Evolutionary conservation across 2,888 invertebrate species (phyloP).

Genomic region (Caenorhabditis afra): DNA sequence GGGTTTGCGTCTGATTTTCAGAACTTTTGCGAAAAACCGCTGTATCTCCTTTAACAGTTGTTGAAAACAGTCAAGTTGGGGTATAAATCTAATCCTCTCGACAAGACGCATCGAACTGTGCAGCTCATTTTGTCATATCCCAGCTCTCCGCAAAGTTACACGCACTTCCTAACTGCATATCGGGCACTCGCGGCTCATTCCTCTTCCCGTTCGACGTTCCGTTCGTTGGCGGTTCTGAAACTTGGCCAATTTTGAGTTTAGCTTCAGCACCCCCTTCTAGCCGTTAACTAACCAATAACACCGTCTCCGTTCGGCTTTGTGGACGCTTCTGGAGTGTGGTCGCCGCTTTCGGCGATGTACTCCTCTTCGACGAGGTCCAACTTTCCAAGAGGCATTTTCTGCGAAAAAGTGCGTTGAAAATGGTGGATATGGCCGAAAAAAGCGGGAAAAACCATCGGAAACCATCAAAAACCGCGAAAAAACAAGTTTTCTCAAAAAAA

Average conservation of each 20-base stretch:
- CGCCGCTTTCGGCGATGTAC: slow-evolving; percentile 70
- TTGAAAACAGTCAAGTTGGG: too few relatives aligned
- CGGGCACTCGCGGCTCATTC: slow-evolving; percentile 73
- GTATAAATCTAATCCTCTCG: too few relatives aligned
- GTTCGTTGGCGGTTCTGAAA: slow-evolving; percentile 18
- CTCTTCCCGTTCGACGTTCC: slow-evolving; percentile 24
- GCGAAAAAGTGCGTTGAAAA: background rate
- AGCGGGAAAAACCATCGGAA: background rate
- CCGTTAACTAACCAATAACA: slow-evolving; percentile 4
- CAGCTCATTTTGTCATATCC: background rate
- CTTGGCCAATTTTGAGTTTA: too few relatives aligned
- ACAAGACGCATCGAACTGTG: too few relatives aligned
- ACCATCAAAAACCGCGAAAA: background rate
- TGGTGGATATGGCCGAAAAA: background rate
- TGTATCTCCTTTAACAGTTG: too few relatives aligned
- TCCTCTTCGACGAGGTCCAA: slow-evolving; percentile 70
- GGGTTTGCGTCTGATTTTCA: too few relatives aligned
- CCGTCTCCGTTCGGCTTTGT: slow-evolving; percentile 5
- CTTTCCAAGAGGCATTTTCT: slow-evolving; percentile 49
- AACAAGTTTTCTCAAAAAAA: background rate
- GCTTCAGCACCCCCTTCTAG: too few relatives aligned
- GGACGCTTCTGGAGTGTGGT: slow-evolving; percentile 64
- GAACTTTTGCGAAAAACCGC: too few relatives aligned
- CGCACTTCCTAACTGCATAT: slow-evolving; percentile 80
- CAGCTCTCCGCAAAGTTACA: slow-evolving; percentile 14